Evolutionary conservation across 2,113 vertebrate species (phyloP).

Genomic region (Myxocyprinus asiaticus): DNA sequence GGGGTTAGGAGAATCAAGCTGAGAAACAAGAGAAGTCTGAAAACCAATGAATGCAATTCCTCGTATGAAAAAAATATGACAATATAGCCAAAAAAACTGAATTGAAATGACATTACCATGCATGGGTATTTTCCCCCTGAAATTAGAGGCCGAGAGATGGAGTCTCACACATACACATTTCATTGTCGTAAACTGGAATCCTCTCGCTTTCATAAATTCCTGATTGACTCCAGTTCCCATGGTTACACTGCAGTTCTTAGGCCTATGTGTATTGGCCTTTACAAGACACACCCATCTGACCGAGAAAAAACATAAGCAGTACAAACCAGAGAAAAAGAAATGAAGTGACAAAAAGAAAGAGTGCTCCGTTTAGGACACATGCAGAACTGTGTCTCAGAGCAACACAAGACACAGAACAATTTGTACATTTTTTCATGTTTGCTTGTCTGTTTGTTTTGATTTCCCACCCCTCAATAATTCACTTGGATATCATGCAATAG

Average conservation of each 20-base stretch:
- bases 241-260: slow-evolving; percentile 45
- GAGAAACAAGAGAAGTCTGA: slow-evolving; percentile 38
- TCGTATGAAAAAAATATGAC: slow-evolving; percentile 24
- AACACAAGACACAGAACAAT: slow-evolving; percentile 68
- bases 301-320: slow-evolving; percentile 24
- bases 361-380: slow-evolving; percentile 76
- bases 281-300: slow-evolving; percentile 65
- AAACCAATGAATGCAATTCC: slow-evolving; percentile 36
- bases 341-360: slow-evolving; percentile 30
- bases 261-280: slow-evolving; percentile 65
- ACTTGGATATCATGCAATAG: slow-evolving; percentile 83
- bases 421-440: slow-evolving; percentile 60
- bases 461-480: slow-evolving; percentile 68
- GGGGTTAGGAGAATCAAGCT: slow-evolving; percentile 57
- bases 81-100: not conserved
- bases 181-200: slow-evolving; percentile 22
- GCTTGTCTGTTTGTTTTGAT: slow-evolving; percentile 59
- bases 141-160: slow-evolving; percentile 2
- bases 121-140: slow-evolving; percentile 34
- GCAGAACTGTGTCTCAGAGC: slow-evolving; percentile 76
- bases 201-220: slow-evolving; percentile 26
- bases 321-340: slow-evolving; percentile 16
- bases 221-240: slow-evolving; percentile 52
- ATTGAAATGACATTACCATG: slow-evolving; percentile 41
- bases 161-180: slow-evolving; percentile 11